Evolutionary conservation across 2,888 invertebrate species (phyloP).

Genomic region (Flexamia atlantica): DNA sequence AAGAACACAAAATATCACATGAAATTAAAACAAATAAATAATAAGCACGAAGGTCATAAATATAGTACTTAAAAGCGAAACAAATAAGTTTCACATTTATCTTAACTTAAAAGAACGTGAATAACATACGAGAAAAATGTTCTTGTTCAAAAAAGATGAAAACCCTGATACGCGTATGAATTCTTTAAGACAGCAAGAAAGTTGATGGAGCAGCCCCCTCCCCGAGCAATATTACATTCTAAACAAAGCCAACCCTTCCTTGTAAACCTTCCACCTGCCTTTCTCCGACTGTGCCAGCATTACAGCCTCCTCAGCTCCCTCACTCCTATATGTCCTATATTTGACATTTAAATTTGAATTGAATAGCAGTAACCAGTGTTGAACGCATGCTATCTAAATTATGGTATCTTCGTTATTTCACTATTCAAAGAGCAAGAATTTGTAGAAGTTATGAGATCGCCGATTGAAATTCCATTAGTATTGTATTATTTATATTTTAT

Average conservation of each 20-base stretch:
- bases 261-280: neutral
- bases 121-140: neutral
- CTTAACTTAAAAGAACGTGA: too few species aligned
- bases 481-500: too few species aligned
- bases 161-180: slow-evolving; percentile 5
- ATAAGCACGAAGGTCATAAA: neutral
- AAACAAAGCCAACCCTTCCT: slow-evolving; percentile 4
- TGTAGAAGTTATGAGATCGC: too few species aligned
- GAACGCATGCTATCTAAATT: too few species aligned
- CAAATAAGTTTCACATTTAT: too few species aligned
- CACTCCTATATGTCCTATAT: neutral
- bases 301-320: neutral
- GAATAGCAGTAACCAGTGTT: too few species aligned
- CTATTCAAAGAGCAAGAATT: too few species aligned
- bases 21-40: too few species aligned
- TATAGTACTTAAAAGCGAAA: neutral
- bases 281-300: neutral
- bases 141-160: slow-evolving; percentile 7
- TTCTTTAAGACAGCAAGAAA: slow-evolving; percentile 20
- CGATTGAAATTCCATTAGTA: too few species aligned
- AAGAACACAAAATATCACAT: too few species aligned
- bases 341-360: neutral
- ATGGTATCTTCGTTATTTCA: too few species aligned
- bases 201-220: slow-evolving; percentile 1
- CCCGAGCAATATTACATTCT: slow-evolving; percentile 9